Evolutionary conservation across 53 echinoderm and acorn worm genomes (phyloP).

Genomic region (Holothuria scabra): DNA sequence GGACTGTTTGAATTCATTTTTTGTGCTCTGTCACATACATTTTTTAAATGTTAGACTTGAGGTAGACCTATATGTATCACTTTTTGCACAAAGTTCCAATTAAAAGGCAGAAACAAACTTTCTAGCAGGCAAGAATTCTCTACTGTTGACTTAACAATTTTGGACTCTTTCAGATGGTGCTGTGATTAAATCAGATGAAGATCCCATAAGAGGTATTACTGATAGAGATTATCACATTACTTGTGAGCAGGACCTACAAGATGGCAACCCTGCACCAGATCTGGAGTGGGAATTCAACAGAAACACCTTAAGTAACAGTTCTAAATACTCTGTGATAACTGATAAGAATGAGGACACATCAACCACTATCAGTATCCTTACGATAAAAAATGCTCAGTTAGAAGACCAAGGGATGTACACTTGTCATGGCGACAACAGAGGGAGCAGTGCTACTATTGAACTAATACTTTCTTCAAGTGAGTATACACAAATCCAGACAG

Average conservation of each 20-base stretch:
- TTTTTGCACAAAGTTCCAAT: too few relatives aligned
- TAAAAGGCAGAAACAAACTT: too few relatives aligned
- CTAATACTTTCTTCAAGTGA: too few relatives aligned
- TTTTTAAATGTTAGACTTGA: too few relatives aligned
- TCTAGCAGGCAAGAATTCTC: too few relatives aligned
- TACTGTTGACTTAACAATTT: too few relatives aligned
- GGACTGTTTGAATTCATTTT: too few relatives aligned
- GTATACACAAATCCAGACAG: too few relatives aligned
- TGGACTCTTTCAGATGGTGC: neutral
- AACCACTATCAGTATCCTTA: neutral
- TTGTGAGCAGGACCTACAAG: neutral
- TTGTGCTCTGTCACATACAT: too few relatives aligned
- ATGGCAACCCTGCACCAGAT: neutral
- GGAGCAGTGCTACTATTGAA: too few relatives aligned
- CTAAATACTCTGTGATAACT: neutral
- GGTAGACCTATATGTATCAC: too few relatives aligned
- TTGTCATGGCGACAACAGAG: neutral
- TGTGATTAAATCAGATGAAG: neutral
- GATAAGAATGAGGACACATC: neutral
- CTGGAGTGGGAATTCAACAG: neutral
- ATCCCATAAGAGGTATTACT: neutral
- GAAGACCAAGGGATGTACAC: slow-evolving; percentile 22
- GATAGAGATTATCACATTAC: neutral
- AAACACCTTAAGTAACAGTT: neutral
- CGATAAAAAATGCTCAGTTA: slow-evolving; percentile 46